Percentiles rank a stretch among this genome's conserved stretches.
Evolutionary conservation across 2,797 vertebrate species (phyloP).

Genomic region (Enteromius anoplus): DNA sequence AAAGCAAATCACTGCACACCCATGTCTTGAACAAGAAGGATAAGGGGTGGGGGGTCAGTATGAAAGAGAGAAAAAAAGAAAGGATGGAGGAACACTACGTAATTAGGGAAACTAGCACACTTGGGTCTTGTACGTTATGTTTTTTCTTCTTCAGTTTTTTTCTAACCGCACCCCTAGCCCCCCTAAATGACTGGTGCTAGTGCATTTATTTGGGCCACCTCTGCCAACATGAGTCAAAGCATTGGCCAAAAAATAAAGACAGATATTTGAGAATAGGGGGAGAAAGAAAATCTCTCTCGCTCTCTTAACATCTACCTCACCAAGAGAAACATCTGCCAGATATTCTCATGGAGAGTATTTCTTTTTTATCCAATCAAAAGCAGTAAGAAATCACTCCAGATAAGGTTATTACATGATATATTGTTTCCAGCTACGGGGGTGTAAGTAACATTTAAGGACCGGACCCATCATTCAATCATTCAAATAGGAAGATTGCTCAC

Average conservation of each 20-base stretch:
- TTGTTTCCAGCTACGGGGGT: constrained; percentile 21
- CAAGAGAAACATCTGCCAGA: constrained; percentile 46
- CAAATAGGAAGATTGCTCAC: constrained; percentile 27
- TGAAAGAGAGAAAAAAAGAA: constrained; percentile 37
- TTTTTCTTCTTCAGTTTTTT: constrained; percentile 27
- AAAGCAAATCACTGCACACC: constrained; percentile 83
- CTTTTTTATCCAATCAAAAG: constrained; percentile 46
- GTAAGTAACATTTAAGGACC: constrained; percentile 42
- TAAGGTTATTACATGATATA: constrained; percentile 44
- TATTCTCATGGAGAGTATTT: constrained; percentile 28
- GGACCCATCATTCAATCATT: constrained; percentile 34
- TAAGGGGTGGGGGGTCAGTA: constrained; percentile 44
- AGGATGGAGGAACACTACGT: constrained; percentile 50
- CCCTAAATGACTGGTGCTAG: constrained; percentile 40
- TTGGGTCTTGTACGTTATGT: constrained; percentile 48
- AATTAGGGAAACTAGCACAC: constrained; percentile 54
- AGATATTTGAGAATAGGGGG: constrained; percentile 39
- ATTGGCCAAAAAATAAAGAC: constrained; percentile 35
- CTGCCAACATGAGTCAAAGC: constrained; percentile 49
- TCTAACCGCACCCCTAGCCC: constrained; percentile 35
- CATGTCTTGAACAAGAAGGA: constrained; percentile 76
- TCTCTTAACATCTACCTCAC: constrained; percentile 33
- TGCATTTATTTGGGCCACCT: constrained; percentile 48
- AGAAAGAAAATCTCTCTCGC: constrained; percentile 28
- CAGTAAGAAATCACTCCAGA: constrained; percentile 45